Evolutionary conservation across 2,113 vertebrate genomes (phyloP), one percentile per base, ranked within the genome.

Genomic region (Aptenodytes patagonicus): DNA sequence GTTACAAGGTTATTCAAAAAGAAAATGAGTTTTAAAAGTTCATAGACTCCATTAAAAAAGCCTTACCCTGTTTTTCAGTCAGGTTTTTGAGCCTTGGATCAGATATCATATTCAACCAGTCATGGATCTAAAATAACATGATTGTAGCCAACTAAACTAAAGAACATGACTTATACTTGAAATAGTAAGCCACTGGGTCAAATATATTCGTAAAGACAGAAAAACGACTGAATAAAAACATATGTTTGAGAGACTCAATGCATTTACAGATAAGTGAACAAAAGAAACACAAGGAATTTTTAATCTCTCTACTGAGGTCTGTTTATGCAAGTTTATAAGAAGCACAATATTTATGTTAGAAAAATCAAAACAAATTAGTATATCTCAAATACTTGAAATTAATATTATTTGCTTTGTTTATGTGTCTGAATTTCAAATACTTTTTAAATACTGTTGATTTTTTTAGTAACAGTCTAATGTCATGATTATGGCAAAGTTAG

Each of bases 381-480:
- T 49, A 25, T 60, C 12, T 75, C 18, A 76, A 82, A 68, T 49
- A 25, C 16, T 46, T 54, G 1, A 91, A 78, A 54, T 44, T 52
- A 52, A 22, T 80, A 32, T 52, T 49, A 29, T 80, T 92, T 31
- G 1, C 6, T 87, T 60, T 54, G 2, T 75, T 91, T 73, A 24
- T 6, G 19, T 12, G 7, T 38, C 6, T 83, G 20, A 69, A 62
- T 78, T 89, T 75, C 4, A 58, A 78, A 40, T 62, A 13, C 10
- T 38, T 44, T 70, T 68, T 0, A 4, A 76, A 64, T 34, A 46
- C 0, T 20, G 1, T 4, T n/a, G 29, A 0, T n/a, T 51, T 38
- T 57, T 61, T 57, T 38, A 9, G 3, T 70, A 55, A 34, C 6
- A 22, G 7, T 22, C 3, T 49, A 29, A n/a, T 46, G 21, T 36